Evolutionary conservation across 2,888 invertebrate genomes (phyloP).

Genomic region (Cheilosia vulpina): DNA sequence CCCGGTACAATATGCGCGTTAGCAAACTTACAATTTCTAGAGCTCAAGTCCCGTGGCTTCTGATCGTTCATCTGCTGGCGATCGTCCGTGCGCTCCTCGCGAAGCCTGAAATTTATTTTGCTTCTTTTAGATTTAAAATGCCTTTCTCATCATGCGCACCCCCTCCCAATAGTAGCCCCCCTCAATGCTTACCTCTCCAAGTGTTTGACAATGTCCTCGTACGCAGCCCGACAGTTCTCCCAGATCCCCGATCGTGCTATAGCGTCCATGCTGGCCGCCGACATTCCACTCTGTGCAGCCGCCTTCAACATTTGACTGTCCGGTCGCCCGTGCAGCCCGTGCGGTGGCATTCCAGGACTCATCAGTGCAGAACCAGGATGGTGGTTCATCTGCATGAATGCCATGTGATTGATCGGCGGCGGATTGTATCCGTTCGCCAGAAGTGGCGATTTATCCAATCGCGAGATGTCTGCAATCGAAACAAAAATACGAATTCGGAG

Average conservation of each 20-base stretch:
- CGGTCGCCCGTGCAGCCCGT: slow-evolving; percentile 90
- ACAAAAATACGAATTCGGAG: slow-evolving; percentile 39
- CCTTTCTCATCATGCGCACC: slow-evolving; percentile 30
- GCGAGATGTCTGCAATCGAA: slow-evolving; percentile 89
- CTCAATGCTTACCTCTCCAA: slow-evolving; percentile 91
- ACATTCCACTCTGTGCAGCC: slow-evolving; percentile 90
- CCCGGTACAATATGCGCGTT: background rate
- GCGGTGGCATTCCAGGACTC: slow-evolving; percentile 94
- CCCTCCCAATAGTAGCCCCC: background rate
- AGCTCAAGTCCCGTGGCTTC: slow-evolving; percentile 93
- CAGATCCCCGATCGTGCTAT: slow-evolving; percentile 95
- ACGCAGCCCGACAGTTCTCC: slow-evolving; percentile 97
- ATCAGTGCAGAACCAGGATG: slow-evolving; percentile 90
- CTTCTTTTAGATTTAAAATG: slow-evolving; percentile 72
- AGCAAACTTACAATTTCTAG: slow-evolving; percentile 90
- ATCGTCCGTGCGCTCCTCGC: slow-evolving; percentile 94
- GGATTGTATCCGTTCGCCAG: slow-evolving; percentile 97
- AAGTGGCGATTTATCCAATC: slow-evolving; percentile 95
- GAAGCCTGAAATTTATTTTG: slow-evolving; percentile 86
- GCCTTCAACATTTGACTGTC: slow-evolving; percentile 90
- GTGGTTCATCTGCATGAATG: slow-evolving; percentile 95
- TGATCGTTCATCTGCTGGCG: slow-evolving; percentile 92
- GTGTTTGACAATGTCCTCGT: slow-evolving; percentile 97
- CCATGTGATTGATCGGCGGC: slow-evolving; percentile 96
- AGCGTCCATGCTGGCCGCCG: slow-evolving; percentile 91